Base-by-base conservation (phyloP, 2,797 vertebrate genomes). In the Phyllotis vaccarum region DNA sequence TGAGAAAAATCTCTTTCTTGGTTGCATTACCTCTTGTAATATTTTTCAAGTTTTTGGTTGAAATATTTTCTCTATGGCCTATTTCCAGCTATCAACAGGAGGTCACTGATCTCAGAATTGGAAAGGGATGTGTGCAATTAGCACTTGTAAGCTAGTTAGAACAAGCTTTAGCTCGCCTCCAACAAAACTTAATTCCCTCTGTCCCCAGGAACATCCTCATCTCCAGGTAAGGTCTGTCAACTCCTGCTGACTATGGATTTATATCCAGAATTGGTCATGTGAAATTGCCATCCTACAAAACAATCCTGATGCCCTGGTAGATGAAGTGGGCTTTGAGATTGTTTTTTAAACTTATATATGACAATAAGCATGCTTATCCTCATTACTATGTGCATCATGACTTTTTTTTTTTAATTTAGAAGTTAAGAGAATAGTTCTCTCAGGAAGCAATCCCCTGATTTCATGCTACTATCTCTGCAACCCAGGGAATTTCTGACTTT, bases 1-100 rank as follows among this genome's bases (percentile, higher is more conserved):
- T 34, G n/a, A 54, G 31, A 64, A 92, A 92, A 92, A 62, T 46
- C 34, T 89, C 72, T 83, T 95, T 72, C 21, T 96, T 9, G 5
- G 52, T 70, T 81, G 34, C 19, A 34, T 72, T 37, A 21, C 13
- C 88, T 16, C 78, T 37, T 79, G 21, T 78, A 86, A 19, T 37
- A 68, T 68, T 74, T 68, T 13, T n/a, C 64, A 46, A 0, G 31
- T 76, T 88, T 89, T 83, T 80, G 13, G 4, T 46, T 60, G 70
- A 52, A 88, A 64, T 70, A 27, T 29, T 78, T 81, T 78, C 3
- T 11, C 22, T 3, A 37, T 34, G 8, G 17, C 46, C 9, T 76
- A 34, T 88, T 90, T 94, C 17, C 34, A 72, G 43, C 60, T 90
- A 31, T 46, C 16, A 81, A 88, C 52, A 74, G 64, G 43, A 92